phyloP scores from a whole-genome alignment of 1,140 invertebrate genomes.

The Eurytemora carolleeae region DNA sequence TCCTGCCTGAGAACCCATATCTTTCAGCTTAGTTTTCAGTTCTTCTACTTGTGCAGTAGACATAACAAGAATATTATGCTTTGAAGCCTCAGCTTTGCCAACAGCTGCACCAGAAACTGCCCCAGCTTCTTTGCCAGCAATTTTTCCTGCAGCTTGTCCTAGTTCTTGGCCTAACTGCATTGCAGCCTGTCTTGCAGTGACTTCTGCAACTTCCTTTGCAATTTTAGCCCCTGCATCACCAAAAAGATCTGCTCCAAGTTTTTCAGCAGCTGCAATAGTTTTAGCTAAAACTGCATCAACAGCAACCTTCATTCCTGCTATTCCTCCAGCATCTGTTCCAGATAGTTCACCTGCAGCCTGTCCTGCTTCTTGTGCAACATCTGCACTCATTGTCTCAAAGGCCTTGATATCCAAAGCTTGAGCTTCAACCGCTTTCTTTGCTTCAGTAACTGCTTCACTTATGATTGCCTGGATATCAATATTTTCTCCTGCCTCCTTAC shows the following conservation, averaged over 20 bases:
- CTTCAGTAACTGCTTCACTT: conserved; percentile 1
- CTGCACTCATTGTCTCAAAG: conserved; percentile 13
- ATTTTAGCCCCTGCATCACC: conserved; percentile 12
- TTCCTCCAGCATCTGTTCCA: conserved; percentile 3
- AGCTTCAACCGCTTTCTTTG: conserved; percentile 2
- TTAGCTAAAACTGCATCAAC: conserved; percentile 7
- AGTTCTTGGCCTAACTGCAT: conserved; percentile 1
- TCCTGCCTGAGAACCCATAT: conserved; percentile 3
- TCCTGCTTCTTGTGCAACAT: conserved; percentile 12
- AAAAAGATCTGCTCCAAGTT: conserved; percentile 2
- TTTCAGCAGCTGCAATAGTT: conserved; percentile 2
- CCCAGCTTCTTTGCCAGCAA: conserved; percentile 8
- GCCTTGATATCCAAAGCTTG: conserved; percentile 10
- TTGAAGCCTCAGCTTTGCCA: conserved; percentile 7
- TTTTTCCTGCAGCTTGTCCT: conserved; percentile 3
- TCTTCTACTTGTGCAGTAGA: conserved; percentile 7
- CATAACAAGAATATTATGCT: conserved; percentile 10
- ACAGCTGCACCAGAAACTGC: background rate
- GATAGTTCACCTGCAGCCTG: conserved; percentile 4
- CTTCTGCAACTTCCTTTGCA: conserved; percentile 6
- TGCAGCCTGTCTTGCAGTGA: conserved; percentile 12
- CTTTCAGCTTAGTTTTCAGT: background rate
- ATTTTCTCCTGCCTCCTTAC: conserved; percentile 7
- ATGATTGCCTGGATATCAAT: conserved; percentile 4
- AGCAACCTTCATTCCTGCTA: conserved; percentile 13